Percentiles rank a stretch among this genome's conserved stretches.
Evolutionary conservation across 2,888 invertebrate species (phyloP).

Genomic region (Drosophila parthenogenetica): DNA sequence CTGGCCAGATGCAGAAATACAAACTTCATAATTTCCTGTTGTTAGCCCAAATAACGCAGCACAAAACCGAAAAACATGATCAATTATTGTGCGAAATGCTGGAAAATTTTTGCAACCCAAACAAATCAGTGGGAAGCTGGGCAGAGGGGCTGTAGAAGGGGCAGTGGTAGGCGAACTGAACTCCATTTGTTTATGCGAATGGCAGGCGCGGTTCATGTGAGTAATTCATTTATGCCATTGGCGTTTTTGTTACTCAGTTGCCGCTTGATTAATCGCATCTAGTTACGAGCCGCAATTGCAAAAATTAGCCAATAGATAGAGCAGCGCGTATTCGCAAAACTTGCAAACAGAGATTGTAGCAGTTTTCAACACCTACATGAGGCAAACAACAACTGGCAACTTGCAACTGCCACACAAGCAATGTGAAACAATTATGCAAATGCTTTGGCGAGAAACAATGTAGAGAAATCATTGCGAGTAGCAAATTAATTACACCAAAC

Average conservation of each 20-base stretch:
- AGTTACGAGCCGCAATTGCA: constrained; percentile 72
- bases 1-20: constrained; percentile 51
- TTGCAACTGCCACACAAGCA: constrained; percentile 37
- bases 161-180: not conserved
- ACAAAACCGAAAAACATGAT: constrained; percentile 61
- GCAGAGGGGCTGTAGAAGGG: not conserved
- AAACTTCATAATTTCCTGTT: constrained; percentile 55
- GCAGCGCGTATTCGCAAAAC: constrained; percentile 31
- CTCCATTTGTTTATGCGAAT: constrained; percentile 53
- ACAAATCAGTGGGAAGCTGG: constrained; percentile 39
- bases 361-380: constrained; percentile 73
- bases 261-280: constrained; percentile 71
- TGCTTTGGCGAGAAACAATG: constrained; percentile 65
- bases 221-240: constrained; percentile 66
- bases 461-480: constrained; percentile 75
- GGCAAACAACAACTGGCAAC: constrained; percentile 25
- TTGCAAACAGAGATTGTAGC: constrained; percentile 41
- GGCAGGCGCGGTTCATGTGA: constrained; percentile 57
- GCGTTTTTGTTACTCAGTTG: constrained; percentile 34
- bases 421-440: constrained; percentile 78
- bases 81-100: constrained; percentile 73
- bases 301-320: constrained; percentile 72
- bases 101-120: constrained; percentile 57
- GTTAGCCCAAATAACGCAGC: constrained; percentile 46
- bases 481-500: constrained; percentile 70